Evolutionary conservation across 1,140 invertebrate genomes (phyloP).

Genomic region (Aphelenchoides avenae): DNA sequence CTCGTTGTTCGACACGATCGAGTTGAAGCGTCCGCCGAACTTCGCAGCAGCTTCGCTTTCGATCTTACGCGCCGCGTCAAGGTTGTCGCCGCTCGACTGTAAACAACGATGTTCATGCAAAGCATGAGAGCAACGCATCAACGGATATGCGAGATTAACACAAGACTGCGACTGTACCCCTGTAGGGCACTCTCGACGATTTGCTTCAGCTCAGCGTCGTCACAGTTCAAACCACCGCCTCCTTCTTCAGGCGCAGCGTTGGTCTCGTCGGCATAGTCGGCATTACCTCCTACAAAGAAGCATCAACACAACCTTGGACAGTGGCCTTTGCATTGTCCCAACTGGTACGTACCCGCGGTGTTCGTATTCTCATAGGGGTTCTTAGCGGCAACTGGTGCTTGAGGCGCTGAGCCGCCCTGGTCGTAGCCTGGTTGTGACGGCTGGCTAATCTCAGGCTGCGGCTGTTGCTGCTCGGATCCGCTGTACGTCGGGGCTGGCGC

Average conservation of each 20-base stretch:
- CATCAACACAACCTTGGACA: conserved; percentile 6
- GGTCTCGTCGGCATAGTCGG: conserved; percentile 31
- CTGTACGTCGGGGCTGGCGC: conserved; percentile 3
- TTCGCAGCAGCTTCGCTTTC: conserved; percentile 42
- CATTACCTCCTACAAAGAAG: not conserved
- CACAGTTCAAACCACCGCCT: conserved; percentile 34
- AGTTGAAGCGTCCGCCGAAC: conserved; percentile 48
- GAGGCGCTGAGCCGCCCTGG: conserved; percentile 2
- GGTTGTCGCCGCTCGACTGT: conserved; percentile 31
- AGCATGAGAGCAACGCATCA: not conserved
- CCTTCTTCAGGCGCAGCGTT: conserved; percentile 19
- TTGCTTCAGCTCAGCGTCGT: conserved; percentile 33
- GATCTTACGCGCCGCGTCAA: conserved; percentile 46
- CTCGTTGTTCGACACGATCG: conserved; percentile 46
- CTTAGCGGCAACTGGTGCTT: not conserved
- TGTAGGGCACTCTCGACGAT: conserved; percentile 30
- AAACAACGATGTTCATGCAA: conserved; percentile 14
- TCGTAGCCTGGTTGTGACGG: conserved; percentile 1
- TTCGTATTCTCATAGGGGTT: not conserved
- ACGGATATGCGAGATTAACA: no score
- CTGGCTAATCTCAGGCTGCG: not conserved
- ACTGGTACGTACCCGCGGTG: not conserved
- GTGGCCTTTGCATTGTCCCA: conserved; percentile 8
- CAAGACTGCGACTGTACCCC: not conserved
- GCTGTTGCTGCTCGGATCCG: conserved; percentile 6